Conservation (phyloP, 1,140 invertebrate genomes). For the Drosophila subpulchrella region DNA sequence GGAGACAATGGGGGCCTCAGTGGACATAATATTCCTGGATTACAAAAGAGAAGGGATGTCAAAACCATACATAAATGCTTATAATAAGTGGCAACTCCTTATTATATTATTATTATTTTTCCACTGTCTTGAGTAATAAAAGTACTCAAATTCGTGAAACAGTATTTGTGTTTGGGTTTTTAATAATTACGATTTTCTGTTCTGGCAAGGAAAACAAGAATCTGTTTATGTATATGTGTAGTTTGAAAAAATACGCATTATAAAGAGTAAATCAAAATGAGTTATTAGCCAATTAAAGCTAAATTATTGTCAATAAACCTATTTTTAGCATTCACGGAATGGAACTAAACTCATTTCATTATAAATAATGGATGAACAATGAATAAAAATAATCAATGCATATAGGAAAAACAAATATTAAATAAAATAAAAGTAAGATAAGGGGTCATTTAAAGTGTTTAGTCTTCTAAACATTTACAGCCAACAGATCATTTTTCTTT, state of each 20-base stretch:
- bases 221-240: not conserved
- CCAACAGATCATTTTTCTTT: not conserved
- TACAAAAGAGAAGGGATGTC: too few species aligned
- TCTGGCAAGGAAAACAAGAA: not conserved
- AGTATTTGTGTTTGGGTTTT: not conserved
- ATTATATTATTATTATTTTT: too few species aligned
- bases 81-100: too few species aligned
- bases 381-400: not conserved
- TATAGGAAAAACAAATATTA: not conserved
- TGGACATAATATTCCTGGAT: slow-evolving; percentile 87
- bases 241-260: not conserved
- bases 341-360: not conserved
- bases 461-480: too few species aligned
- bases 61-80: too few species aligned
- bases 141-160: too few species aligned
- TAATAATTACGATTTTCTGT: not conserved
- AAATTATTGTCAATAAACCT: not conserved
- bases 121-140: too few species aligned
- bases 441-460: too few species aligned
- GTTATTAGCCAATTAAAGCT: not conserved
- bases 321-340: not conserved
- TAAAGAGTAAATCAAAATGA: not conserved
- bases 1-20: slow-evolving; percentile 90
- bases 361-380: not conserved
- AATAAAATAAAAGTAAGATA: too few species aligned